Conservation (phyloP, 1,140 invertebrate species). For the Dreissena polymorpha region DNA sequence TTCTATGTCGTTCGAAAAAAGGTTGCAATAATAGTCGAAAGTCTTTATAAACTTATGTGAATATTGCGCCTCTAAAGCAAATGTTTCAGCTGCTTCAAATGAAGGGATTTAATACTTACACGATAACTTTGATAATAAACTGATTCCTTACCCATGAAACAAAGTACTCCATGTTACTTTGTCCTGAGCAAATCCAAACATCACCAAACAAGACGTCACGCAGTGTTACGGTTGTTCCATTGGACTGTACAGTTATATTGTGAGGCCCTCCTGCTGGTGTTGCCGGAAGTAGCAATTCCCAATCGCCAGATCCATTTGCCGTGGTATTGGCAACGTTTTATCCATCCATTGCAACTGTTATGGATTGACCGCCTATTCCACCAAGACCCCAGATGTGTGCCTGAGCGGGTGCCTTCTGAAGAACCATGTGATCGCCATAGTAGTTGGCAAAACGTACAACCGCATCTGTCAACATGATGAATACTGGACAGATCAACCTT, state of each 20-base stretch:
- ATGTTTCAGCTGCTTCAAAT: no score
- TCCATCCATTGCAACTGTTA: conserved; percentile 33
- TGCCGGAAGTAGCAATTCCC: conserved; percentile 30
- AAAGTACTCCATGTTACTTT: conserved; percentile 75
- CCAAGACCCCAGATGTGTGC: conserved; percentile 69
- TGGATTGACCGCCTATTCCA: conserved; percentile 37
- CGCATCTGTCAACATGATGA: no score
- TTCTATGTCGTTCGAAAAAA: no score
- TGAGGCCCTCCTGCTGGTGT: conserved; percentile 3
- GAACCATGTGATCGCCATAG: conserved; percentile 66
- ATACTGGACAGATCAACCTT: no score
- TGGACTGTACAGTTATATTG: no score
- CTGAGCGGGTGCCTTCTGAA: conserved; percentile 59
- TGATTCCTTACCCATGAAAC: conserved; percentile 55
- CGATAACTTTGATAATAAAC: no score
- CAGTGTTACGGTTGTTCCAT: conserved; percentile 43
- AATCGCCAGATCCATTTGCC: neutral
- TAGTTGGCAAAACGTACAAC: conserved; percentile 58
- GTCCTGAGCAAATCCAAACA: conserved; percentile 76
- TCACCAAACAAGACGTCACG: conserved; percentile 74
- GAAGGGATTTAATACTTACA: no score
- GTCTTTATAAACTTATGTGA: no score
- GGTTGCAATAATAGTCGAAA: no score
- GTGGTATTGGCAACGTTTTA: conserved; percentile 11
- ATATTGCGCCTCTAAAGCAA: no score